Percentiles rank a stretch among this genome's conserved stretches.
Conservation (phyloP, 2,797 vertebrate genomes). For the Gorsachius magnificus region DNA sequence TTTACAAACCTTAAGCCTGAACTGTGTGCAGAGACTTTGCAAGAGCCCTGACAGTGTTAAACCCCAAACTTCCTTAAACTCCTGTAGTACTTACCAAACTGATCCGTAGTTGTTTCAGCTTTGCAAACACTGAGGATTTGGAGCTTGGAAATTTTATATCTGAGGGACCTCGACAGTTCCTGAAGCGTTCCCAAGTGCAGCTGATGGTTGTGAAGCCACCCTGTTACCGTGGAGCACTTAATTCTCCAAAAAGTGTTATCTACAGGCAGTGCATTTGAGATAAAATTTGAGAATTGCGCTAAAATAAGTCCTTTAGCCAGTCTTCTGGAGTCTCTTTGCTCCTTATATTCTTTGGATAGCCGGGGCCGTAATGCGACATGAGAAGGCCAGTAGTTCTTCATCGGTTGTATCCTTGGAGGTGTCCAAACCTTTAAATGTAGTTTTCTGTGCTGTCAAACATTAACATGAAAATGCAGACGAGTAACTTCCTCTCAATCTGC, state of each 20-base stretch:
- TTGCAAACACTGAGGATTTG: background rate
- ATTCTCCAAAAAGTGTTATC: background rate
- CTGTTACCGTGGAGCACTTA: background rate
- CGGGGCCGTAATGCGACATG: accelerated
- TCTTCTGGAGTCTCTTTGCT: background rate
- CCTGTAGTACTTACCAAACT: accelerated
- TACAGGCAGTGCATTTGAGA: too few relatives aligned
- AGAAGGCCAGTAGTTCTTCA: too few relatives aligned
- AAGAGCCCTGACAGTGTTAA: too few relatives aligned
- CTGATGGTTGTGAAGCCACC: background rate
- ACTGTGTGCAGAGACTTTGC: background rate
- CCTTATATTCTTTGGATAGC: background rate
- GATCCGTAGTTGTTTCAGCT: accelerated
- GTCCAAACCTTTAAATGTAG: accelerated
- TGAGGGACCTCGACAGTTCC: background rate
- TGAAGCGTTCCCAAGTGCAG: background rate
- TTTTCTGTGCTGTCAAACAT: accelerated
- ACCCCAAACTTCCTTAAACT: background rate
- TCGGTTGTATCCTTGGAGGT: background rate
- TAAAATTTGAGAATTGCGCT: background rate
- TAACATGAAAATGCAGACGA: background rate
- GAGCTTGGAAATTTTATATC: accelerated
- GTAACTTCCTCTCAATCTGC: conserved; percentile 20
- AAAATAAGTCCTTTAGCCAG: accelerated
- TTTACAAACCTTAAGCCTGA: accelerated